phyloP scores from a whole-genome alignment of 2,113 vertebrate genomes.

The Antechinus stuartii region DNA sequence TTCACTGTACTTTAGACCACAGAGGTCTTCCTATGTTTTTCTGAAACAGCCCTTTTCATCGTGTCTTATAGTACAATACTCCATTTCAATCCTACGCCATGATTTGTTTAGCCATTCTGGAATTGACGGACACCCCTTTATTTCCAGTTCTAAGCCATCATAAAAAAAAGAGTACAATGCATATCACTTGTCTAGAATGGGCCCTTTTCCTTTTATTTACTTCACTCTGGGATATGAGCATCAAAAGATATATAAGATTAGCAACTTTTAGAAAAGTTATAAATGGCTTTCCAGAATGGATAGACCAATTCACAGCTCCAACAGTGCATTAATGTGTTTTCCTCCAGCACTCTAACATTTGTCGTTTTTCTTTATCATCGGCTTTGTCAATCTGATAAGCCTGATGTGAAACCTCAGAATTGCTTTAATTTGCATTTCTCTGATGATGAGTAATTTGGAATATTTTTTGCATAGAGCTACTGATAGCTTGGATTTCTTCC shows the following conservation, averaged over 20 bases:
- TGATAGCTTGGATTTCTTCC: too few species aligned
- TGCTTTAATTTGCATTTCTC: too few species aligned
- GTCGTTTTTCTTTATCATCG: neutral
- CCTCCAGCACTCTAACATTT: neutral
- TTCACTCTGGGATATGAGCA: neutral
- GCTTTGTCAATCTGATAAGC: neutral
- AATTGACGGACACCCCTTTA: too few species aligned
- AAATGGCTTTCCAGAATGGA: neutral
- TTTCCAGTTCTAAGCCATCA: neutral
- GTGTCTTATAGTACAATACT: neutral
- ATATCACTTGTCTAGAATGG: neutral
- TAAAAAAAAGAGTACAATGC: neutral
- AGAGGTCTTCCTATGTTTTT: neutral
- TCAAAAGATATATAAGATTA: neutral
- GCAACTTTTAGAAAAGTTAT: neutral
- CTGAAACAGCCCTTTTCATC: neutral
- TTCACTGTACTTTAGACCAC: neutral
- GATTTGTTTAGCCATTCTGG: too few species aligned
- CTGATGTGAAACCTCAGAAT: too few species aligned
- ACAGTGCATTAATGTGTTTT: neutral
- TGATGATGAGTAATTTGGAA: too few species aligned
- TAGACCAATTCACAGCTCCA: neutral
- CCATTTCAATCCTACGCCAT: neutral
- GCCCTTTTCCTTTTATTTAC: neutral
- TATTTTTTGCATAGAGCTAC: too few species aligned